Base-by-base conservation (phyloP, 2,888 invertebrate genomes). In the Ophion ellenae region DNA sequence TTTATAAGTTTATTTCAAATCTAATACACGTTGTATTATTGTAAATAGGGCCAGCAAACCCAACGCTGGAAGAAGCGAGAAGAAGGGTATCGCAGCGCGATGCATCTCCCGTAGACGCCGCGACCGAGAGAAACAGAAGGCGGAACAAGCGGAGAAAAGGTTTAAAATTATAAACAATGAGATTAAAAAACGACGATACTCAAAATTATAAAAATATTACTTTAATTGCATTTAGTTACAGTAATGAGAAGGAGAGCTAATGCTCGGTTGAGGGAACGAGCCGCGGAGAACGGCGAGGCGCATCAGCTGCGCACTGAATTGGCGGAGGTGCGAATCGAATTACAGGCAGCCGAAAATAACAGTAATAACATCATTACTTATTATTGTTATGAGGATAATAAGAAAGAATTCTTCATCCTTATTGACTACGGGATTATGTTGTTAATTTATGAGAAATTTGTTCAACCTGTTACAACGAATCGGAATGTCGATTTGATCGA, bases 361-460 rank as follows among this genome's bases (percentile, higher is more conserved):
- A 24, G 57, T 57, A 57, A 61, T 61, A 61, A 61, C 61, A 61
- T 61, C 61, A 61, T 61, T 61, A 61, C 61, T 20, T n/a, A 61
- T 61, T 47, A 2, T 61, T 61, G 5, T 61, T 61, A 61, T 5
- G 61, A 61, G 61, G 47, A 2, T 24, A 24, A 20, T 61, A 20
- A 20, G 61, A 61, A 24, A 11, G 4, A 61, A 61, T 61, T 61
- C 61, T 61, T 24, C 20, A 61, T 20, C 61, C 10, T 61, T 14
- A 61, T 47, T 14, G 14, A 11, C 47, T 47, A 4, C 24, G 61
- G 20, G 61, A 24, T n/a, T 24, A n/a, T 24, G 24, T 61, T 20
- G 61, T 61, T 20, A 61, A 61, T 61, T 20, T 24, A 14, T 61
- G 11, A 47, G 11, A 47, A 11, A 47, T 47, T 47, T 47, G 14